A percentile compares a stretch with the other conserved stretches of the same genome.
These are phyloP conservation scores for Girardinus metallicus DNA, from an alignment of 2,797 vertebrate genomes.

Conservation along the genomic window DNA sequence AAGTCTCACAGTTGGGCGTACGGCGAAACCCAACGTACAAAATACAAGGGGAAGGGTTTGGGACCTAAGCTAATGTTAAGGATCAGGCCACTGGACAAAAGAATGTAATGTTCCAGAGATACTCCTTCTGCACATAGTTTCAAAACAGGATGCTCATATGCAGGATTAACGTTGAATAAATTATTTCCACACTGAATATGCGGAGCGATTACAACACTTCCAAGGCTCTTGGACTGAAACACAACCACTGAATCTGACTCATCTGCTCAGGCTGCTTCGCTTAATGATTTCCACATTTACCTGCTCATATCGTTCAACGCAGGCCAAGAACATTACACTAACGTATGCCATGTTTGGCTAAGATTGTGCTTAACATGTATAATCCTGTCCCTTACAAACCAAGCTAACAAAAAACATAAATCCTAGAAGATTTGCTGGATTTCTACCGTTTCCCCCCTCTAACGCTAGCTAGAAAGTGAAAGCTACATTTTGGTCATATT, in stretches of 20 bases:
- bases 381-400: not conserved
- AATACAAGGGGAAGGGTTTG: not conserved
- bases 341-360: conserved; percentile 11
- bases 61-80: not conserved
- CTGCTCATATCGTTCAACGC: conserved; percentile 8
- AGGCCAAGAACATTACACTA: conserved; percentile 23
- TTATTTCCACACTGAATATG: conserved; percentile 18
- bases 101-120: not conserved
- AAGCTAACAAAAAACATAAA: not conserved
- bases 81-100: too few species aligned
- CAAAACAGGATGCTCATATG: not conserved
- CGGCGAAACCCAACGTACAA: not conserved
- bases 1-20: not conserved
- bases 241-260: conserved; percentile 8
- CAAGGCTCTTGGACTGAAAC: conserved; percentile 27
- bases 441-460: not conserved
- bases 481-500: not conserved
- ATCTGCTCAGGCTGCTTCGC: conserved; percentile 14
- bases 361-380: conserved; percentile 16
- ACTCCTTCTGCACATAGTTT: not conserved
- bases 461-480: not conserved
- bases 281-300: conserved; percentile 40
- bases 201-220: not conserved
- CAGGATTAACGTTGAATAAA: conserved; percentile 5
- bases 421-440: conserved; percentile 1